Percentiles rank a stretch among this genome's conserved stretches.
Evolutionary conservation across 64 coral and sea anemone species (phyloP).

Genomic region (Actinia tenebrosa): DNA sequence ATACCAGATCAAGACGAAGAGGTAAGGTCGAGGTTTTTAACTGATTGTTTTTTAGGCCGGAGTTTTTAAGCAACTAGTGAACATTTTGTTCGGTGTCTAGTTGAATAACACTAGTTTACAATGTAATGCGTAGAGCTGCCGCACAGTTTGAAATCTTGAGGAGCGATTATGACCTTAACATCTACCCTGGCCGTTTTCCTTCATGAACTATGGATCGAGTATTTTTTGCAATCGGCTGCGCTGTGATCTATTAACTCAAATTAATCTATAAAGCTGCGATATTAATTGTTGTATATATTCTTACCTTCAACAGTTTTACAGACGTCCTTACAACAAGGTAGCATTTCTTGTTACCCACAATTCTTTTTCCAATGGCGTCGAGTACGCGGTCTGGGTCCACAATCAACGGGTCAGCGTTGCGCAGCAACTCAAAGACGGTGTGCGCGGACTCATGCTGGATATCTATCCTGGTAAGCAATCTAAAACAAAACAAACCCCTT

Average conservation of each 20-base stretch:
- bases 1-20: slow-evolving; percentile 50
- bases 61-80: no score
- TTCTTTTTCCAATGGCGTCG: slow-evolving; percentile 51
- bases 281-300: not conserved
- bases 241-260: no score
- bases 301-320: slow-evolving; percentile 51
- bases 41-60: no score
- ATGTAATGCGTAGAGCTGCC: no score
- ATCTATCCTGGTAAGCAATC: slow-evolving; percentile 70
- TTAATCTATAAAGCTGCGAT: no score
- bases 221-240: no score
- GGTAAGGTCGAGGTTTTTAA: slow-evolving; percentile 47
- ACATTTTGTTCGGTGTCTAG: no score
- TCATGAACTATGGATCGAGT: no score
- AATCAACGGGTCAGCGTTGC: slow-evolving; percentile 75
- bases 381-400: slow-evolving; percentile 79
- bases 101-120: no score
- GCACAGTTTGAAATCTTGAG: no score
- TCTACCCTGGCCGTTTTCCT: no score
- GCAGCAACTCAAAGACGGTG: slow-evolving; percentile 81
- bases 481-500: not conserved
- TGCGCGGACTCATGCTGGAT: slow-evolving; percentile 93
- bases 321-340: slow-evolving; percentile 82
- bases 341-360: slow-evolving; percentile 96
- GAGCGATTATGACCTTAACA: no score